Base-by-base conservation (phyloP, 2,797 vertebrate genomes). In the Cephalopachus bancanus region DNA sequence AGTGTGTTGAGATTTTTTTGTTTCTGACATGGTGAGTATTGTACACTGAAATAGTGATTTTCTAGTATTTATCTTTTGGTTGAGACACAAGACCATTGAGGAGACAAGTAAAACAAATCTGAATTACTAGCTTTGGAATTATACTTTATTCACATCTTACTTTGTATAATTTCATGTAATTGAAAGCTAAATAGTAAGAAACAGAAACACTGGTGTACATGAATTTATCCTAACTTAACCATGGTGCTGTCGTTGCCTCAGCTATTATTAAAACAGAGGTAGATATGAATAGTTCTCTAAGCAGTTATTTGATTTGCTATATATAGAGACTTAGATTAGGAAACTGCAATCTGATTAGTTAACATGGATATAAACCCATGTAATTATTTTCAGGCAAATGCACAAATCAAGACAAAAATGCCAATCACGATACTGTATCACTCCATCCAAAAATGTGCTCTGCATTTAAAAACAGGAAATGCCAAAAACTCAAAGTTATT, bases 381-480 rank as follows among this genome's bases (percentile, higher is more conserved):
- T 79, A 72, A 93, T 74, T 97, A 86, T 65, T 71, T 93, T 93
- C 57, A 62, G 72, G 86, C 8, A 85, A 55, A 89, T 75, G 80
- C 4, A 60, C 9, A 72, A 53, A 95, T 33, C 65, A 88, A 89
- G 37, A 94, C 75, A 17, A 91, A 96, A 85, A 85, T 72, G 26
- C 5, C 19, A 57, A 71, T 92, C 57, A 88, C 5, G 17, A n/a
- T 69, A 19, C 16, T 69, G 17, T 83, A 49, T 69, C 44, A 55
- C 49, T 95, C 26, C 3, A 26, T 60, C 2, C 22, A 89, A 95
- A 57, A 17, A 1, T 78, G 1, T 49, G 44, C 10, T 81, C 53
- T 86, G n/a, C n/a, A 60, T 44, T 44, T 44, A 44, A 44, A 44
- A 44, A 44, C 44, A 83, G 44, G 28, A 79, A 94, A 81, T 94